phyloP scores from a whole-genome alignment of 2,113 vertebrate species.

The Eublepharis macularius region DNA sequence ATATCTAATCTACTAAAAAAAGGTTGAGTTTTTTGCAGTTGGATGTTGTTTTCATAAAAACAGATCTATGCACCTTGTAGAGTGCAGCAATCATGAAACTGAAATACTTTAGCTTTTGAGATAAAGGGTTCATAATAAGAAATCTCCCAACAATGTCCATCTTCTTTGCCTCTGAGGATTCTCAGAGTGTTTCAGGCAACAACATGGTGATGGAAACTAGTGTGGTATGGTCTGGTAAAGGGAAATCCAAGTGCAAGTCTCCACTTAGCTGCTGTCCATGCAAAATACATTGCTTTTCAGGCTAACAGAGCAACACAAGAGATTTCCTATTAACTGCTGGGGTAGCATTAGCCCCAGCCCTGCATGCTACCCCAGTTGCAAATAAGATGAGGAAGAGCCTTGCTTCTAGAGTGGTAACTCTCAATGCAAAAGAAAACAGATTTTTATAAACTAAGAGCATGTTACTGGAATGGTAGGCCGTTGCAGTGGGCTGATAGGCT shows the following conservation, averaged over 20 bases:
- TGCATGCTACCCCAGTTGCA: no score
- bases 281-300: neutral
- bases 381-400: neutral
- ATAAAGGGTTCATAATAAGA: constrained; percentile 45
- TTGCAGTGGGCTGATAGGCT: neutral
- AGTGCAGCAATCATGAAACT: constrained; percentile 26
- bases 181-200: constrained; percentile 1
- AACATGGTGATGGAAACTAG: neutral
- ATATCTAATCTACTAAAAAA: constrained; percentile 50
- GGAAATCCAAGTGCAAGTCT: neutral
- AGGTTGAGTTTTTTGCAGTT: constrained; percentile 50
- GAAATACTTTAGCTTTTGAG: constrained; percentile 54
- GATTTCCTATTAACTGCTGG: neutral
- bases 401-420: neutral
- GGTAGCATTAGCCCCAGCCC: neutral
- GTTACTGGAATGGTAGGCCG: neutral
- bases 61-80: constrained; percentile 54
- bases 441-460: neutral
- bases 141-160: constrained; percentile 41
- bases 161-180: constrained; percentile 22
- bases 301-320: neutral
- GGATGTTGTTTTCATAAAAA: constrained; percentile 56
- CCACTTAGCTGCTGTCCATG: neutral
- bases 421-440: neutral
- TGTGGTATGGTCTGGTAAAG: neutral